Percentiles rank a stretch among this genome's conserved stretches.
phyloP scores from a whole-genome alignment of 2,797 vertebrate species.

The Argya squamiceps region DNA sequence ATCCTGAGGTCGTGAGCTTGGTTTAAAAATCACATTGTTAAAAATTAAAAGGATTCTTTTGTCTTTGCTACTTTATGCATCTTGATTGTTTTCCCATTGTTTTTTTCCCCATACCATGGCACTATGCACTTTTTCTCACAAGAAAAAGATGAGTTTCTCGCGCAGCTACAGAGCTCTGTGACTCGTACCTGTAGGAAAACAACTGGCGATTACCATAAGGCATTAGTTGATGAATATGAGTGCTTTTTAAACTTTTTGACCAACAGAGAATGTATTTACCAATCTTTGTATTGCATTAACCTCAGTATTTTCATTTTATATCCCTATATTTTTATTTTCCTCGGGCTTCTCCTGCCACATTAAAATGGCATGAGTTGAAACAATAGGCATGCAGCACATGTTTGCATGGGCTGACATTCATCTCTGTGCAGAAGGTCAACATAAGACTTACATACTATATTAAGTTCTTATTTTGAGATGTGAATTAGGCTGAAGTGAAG shows the following conservation, averaged over 20 bases:
- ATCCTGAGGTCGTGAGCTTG: not conserved
- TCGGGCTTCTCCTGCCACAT: not conserved
- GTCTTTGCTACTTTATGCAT: not conserved
- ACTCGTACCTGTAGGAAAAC: not conserved
- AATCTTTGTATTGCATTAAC: not conserved
- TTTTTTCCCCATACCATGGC: not conserved
- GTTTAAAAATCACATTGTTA: not conserved
- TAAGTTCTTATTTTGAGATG: constrained; percentile 5
- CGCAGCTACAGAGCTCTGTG: not conserved
- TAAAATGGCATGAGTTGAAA: constrained; percentile 9
- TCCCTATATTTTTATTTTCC: not conserved
- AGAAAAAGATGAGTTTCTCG: not conserved
- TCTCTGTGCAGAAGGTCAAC: not conserved
- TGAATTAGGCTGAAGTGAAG: constrained; percentile 1
- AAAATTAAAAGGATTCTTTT: not conserved
- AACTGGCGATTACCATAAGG: not conserved
- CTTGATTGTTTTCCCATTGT: not conserved
- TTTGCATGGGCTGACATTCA: not conserved
- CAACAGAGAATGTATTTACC: not conserved
- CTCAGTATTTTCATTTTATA: not conserved
- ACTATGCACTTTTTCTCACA: not conserved
- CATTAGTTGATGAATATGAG: not conserved
- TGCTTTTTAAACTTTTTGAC: not conserved
- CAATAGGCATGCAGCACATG: not conserved
- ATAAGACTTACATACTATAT: not conserved